phyloP scores from a whole-genome alignment of 2,113 vertebrate genomes.

The Heterocephalus glaber region DNA sequence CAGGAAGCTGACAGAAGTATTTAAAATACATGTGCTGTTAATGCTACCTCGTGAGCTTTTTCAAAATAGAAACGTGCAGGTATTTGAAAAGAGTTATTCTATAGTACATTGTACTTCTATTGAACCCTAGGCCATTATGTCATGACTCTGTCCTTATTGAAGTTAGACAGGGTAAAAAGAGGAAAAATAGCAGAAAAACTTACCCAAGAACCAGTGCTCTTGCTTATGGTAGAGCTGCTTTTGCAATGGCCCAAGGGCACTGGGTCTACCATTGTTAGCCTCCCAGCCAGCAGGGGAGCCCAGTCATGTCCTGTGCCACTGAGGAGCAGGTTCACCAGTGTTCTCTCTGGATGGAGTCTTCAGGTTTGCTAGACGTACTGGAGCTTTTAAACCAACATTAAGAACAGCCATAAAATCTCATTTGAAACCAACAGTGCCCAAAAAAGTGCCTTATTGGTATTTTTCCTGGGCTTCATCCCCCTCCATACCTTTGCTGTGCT shows the following conservation, averaged over 20 bases:
- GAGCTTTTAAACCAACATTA: slow-evolving; percentile 18
- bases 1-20: background rate
- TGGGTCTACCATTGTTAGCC: background rate
- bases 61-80: background rate
- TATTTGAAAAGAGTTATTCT: background rate
- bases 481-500: background rate
- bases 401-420: background rate
- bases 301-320: background rate
- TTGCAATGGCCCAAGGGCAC: background rate
- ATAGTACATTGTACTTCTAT: background rate
- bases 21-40: background rate
- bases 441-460: slow-evolving; percentile 9
- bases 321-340: background rate
- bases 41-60: background rate
- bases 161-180: background rate
- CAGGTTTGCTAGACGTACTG: background rate
- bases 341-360: background rate
- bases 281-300: background rate
- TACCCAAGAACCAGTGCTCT: background rate
- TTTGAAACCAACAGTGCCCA: background rate
- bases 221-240: background rate
- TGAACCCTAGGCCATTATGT: background rate
- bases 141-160: background rate
- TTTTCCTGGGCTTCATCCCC: background rate
- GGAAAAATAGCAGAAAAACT: background rate